Evolutionary conservation across 2,113 vertebrate species (phyloP), one percentile per base, ranked within the genome.

Genomic region (Salminus brasiliensis): DNA sequence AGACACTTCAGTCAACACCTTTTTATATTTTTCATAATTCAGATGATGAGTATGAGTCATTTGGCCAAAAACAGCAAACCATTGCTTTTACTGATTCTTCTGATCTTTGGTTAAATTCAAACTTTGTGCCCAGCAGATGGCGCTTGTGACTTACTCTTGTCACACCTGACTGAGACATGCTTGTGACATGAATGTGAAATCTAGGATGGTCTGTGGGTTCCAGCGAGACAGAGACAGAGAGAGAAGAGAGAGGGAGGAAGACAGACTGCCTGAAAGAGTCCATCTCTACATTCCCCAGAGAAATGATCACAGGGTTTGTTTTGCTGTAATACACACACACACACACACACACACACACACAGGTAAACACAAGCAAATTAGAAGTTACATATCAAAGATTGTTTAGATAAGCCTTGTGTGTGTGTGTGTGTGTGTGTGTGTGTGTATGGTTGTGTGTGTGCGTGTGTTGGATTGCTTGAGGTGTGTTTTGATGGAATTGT

Each of bases 71-170:
- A 41, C 1, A 8, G 4, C 8, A 36, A 41, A 41, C 39, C 9
- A 4, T 1, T 2, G 39, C 39, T 41, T 10, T 41, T 10, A 41
- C 39, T 41, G 9, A 41, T 41, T 41, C 39, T 10, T 4, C 39
- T 8, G 39, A 6, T 41, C 12, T 41, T 41, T 11, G 8, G 6
- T 41, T 4, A 11, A 39, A 4, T 5, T 9, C 4, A 4, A 4
- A 39, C 36, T 34, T 65, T 4, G 34, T 78, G 16, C 63, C 70
- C 81, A 59, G 49, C 29, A 76, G 76, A 72, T 62, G 80, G 80
- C 47, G 27, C 52, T 49, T 18, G 65, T 29, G 43, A 43, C 32
- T 80, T n/a, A 36, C 30, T 47, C n/a, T 16, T 45, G 10, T 73
- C 30, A 34, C 49, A 32, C 16, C 9, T 10, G n/a, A 9, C 21